A percentile compares a stretch with the other conserved stretches of the same genome.
Conservation (phyloP, 2,797 vertebrate species). For the Siniperca scherzeri region DNA sequence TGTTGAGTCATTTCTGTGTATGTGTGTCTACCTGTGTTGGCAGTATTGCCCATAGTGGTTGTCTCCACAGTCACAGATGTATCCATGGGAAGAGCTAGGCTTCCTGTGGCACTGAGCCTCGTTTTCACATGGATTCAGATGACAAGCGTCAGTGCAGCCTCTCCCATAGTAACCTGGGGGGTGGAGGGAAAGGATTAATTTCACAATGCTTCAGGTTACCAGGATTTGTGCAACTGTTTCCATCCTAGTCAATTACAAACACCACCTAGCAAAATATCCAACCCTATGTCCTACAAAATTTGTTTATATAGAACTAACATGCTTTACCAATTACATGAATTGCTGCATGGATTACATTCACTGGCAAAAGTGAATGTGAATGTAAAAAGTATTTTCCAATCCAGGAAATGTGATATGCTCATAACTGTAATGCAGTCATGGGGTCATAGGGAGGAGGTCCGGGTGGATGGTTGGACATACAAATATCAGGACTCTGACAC, state of each 20-base stretch:
- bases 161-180: constrained; percentile 93
- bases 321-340: neutral
- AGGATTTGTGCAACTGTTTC: neutral
- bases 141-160: constrained; percentile 93
- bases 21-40: constrained; percentile 91
- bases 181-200: neutral
- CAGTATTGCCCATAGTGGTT: constrained; percentile 97
- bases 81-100: constrained; percentile 90
- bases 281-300: neutral
- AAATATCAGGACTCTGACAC: neutral
- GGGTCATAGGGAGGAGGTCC: neutral
- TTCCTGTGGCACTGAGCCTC: constrained; percentile 93
- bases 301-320: neutral
- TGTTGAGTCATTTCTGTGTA: constrained; percentile 1
- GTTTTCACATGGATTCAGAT: constrained; percentile 97
- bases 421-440: neutral
- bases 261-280: neutral
- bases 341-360: neutral
- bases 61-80: constrained; percentile 93
- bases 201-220: neutral
- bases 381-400: neutral
- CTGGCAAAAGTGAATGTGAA: neutral
- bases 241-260: neutral
- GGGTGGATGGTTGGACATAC: neutral
- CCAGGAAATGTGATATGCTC: neutral